phyloP scores from a whole-genome alignment of 23 tunicate species.

The Halocynthia aurantium region DNA sequence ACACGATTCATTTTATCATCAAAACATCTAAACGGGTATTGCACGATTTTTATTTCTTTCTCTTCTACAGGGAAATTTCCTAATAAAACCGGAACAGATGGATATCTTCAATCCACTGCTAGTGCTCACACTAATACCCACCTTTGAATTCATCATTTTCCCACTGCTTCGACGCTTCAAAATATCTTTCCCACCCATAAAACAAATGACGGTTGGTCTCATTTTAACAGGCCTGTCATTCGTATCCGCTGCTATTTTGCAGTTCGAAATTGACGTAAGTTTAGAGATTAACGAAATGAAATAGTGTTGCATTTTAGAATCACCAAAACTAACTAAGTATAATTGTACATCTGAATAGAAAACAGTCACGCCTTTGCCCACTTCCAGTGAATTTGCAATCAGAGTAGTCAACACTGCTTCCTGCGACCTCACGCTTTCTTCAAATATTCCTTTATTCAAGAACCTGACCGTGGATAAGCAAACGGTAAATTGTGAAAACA shows the following conservation, averaged over 20 bases:
- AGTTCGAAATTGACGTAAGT: conserved; percentile 28
- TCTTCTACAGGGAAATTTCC: conserved; percentile 1
- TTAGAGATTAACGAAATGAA: not conserved
- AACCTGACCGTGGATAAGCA: not conserved
- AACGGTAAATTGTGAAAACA: not conserved
- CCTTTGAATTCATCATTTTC: conserved; percentile 22
- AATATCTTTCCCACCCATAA: conserved; percentile 10
- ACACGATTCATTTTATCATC: not conserved
- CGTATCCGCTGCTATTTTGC: conserved; percentile 21
- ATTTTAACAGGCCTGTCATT: conserved; percentile 26
- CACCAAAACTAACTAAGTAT: not conserved
- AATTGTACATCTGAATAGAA: conserved; percentile 4
- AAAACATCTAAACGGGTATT: not conserved
- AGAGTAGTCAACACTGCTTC: conserved; percentile 57
- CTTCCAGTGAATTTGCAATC: conserved; percentile 37
- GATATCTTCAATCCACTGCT: conserved; percentile 31
- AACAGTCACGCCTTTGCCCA: conserved; percentile 37
- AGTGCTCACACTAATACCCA: conserved; percentile 23
- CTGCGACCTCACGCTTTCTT: conserved; percentile 35
- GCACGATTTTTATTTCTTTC: not conserved
- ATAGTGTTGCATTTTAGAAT: not conserved
- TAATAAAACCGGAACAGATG: conserved; percentile 47
- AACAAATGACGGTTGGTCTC: conserved; percentile 23
- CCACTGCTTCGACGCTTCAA: conserved; percentile 8
- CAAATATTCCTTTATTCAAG: conserved; percentile 10